Percentiles rank a stretch among this genome's conserved stretches.
These are phyloP conservation scores for Hirundo rustica DNA, from an alignment of 2,797 vertebrate species.

Conservation along the genomic window DNA sequence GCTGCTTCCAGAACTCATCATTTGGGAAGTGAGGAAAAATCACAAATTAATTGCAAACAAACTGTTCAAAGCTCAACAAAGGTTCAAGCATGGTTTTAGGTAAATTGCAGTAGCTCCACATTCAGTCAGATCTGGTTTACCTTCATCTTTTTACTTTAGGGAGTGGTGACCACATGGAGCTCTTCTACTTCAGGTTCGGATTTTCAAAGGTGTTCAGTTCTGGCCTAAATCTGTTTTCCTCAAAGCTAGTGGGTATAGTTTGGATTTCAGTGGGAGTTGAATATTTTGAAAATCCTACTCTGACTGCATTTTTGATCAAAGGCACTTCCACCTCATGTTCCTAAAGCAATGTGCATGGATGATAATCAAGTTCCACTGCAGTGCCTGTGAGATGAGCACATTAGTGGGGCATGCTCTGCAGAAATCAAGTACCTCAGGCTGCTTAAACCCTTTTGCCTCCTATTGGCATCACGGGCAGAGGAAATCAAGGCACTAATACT, in stretches of 20 bases:
- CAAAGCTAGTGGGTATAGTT: background rate
- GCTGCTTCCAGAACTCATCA: background rate
- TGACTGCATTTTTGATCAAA: background rate
- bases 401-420: background rate
- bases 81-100: background rate
- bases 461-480: background rate
- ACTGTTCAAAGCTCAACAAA: background rate
- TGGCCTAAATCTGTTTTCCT: background rate
- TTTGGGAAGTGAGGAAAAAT: background rate
- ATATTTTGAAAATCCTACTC: background rate
- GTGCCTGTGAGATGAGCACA: background rate
- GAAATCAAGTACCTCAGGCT: background rate
- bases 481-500: background rate
- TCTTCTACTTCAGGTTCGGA: background rate
- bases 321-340: background rate
- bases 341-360: background rate
- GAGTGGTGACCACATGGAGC: background rate
- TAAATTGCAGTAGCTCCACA: background rate
- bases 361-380: background rate
- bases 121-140: background rate
- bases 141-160: background rate
- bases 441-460: background rate
- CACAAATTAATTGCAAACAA: background rate
- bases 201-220: background rate
- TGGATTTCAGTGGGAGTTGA: background rate